Conservation (phyloP, 2,797 vertebrate genomes). For the Alfaro cultratus region DNA sequence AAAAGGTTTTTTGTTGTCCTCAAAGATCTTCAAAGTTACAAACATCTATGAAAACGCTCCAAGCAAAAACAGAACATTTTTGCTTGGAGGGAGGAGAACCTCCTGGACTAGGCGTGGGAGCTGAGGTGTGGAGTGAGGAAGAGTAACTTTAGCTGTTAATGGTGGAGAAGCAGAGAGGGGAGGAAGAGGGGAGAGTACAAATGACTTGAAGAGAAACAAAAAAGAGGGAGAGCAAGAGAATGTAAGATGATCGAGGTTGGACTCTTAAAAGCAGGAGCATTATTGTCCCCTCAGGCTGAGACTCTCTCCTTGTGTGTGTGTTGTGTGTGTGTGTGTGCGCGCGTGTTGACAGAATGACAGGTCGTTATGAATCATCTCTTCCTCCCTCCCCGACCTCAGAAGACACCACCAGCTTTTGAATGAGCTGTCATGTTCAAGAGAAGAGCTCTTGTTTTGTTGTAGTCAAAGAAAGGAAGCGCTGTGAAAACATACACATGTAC, state of each 20-base stretch:
- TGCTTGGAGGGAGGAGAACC: slow-evolving; percentile 14
- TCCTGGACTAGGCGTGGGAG: slow-evolving; percentile 28
- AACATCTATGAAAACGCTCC: slow-evolving; percentile 16
- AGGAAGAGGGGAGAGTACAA: slow-evolving; percentile 39
- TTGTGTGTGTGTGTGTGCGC: slow-evolving; percentile 15
- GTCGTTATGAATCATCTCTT: slow-evolving; percentile 68
- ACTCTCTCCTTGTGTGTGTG: slow-evolving; percentile 15
- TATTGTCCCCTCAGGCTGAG: slow-evolving; percentile 69
- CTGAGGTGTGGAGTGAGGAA: slow-evolving; percentile 17
- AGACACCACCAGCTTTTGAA: slow-evolving; percentile 64
- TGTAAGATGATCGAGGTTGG: slow-evolving; percentile 76
- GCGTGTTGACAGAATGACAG: slow-evolving; percentile 65
- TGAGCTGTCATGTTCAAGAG: slow-evolving; percentile 73
- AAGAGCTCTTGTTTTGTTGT: slow-evolving; percentile 76
- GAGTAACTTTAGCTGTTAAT: slow-evolving; percentile 77
- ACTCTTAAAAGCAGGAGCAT: slow-evolving; percentile 82
- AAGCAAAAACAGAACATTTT: slow-evolving; percentile 52
- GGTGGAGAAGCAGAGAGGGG: slow-evolving; percentile 35
- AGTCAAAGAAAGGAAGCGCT: slow-evolving; percentile 69
- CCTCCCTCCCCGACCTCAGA: slow-evolving; percentile 33
- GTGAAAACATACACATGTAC: slow-evolving; percentile 77
- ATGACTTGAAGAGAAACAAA: slow-evolving; percentile 65
- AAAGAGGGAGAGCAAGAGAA: slow-evolving; percentile 58
- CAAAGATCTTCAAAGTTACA: not conserved
- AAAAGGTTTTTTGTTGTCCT: not conserved